Percentiles rank a stretch among this genome's conserved stretches.
phyloP scores from a whole-genome alignment of 2,888 invertebrate genomes.

The Ethmia dodecea region DNA sequence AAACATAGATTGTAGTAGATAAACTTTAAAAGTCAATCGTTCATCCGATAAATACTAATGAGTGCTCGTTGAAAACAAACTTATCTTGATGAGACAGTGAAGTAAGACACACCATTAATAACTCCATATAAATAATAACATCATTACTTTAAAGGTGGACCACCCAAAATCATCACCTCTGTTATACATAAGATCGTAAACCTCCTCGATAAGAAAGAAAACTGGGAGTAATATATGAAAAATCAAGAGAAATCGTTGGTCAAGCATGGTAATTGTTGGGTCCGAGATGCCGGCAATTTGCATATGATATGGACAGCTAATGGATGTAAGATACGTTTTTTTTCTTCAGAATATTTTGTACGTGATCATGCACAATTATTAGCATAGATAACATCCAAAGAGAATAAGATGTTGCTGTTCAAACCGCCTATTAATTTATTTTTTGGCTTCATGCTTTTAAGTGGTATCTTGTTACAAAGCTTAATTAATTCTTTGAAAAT shows the following conservation, averaged over 20 bases:
- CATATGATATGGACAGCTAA: constrained; percentile 69
- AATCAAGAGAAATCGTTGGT: constrained; percentile 51
- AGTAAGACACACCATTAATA: constrained; percentile 58
- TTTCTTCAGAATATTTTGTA: constrained; percentile 47
- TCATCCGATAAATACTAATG: constrained; percentile 66
- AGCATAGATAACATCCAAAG: constrained; percentile 57
- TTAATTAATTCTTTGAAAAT: too few relatives aligned
- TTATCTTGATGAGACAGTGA: constrained; percentile 70
- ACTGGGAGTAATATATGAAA: constrained; percentile 30
- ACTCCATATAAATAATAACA: constrained; percentile 67
- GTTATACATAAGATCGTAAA: constrained; percentile 47
- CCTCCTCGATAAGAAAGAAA: constrained; percentile 35
- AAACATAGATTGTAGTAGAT: constrained; percentile 48
- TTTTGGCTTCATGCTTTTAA: constrained; percentile 1
- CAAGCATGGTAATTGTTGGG: constrained; percentile 48
- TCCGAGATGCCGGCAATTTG: constrained; percentile 53
- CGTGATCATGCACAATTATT: constrained; percentile 50
- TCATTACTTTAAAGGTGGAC: constrained; percentile 60
- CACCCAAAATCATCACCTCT: constrained; percentile 75
- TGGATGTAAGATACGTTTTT: constrained; percentile 57
- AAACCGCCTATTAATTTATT: constrained; percentile 7
- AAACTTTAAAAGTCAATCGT: constrained; percentile 61
- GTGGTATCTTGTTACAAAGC: constrained; percentile 7
- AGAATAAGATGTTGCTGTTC: constrained; percentile 19
- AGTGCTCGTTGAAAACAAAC: constrained; percentile 64